These are phyloP conservation scores for Drepana arcuata DNA, from an alignment of 1,140 invertebrate species.

Conservation along the genomic window DNA sequence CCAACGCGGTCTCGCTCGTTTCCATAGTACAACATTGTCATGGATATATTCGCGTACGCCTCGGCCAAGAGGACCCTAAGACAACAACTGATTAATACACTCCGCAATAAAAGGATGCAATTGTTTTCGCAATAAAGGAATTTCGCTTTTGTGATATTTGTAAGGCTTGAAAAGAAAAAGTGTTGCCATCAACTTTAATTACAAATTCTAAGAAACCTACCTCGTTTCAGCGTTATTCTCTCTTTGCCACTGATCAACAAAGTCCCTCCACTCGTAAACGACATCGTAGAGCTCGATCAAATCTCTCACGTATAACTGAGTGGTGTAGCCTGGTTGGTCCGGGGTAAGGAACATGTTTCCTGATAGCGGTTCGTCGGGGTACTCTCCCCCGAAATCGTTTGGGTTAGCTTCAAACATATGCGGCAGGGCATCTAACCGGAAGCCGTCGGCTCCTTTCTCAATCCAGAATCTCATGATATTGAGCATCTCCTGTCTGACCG, in stretches of 20 bases:
- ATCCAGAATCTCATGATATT: conserved; percentile 75
- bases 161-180: too few species aligned
- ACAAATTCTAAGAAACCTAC: too few species aligned
- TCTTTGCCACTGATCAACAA: conserved; percentile 68
- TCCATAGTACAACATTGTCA: conserved; percentile 76
- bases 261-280: conserved; percentile 73
- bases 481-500: conserved; percentile 71
- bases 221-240: conserved; percentile 51
- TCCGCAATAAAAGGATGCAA: too few species aligned
- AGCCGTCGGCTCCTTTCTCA: conserved; percentile 78
- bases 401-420: conserved; percentile 73
- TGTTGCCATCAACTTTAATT: too few species aligned
- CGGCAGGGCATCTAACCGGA: conserved; percentile 76
- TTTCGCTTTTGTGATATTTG: too few species aligned
- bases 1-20: conserved; percentile 57
- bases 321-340: conserved; percentile 34
- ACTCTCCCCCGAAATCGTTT: conserved; percentile 52
- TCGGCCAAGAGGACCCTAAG: conserved; percentile 78
- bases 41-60: conserved; percentile 73
- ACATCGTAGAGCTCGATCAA: conserved; percentile 73
- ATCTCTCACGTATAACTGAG: conserved; percentile 75
- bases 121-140: too few species aligned
- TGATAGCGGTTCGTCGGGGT: conserved; percentile 73
- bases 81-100: conserved; percentile 7
- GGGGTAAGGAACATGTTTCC: conserved; percentile 35